These are phyloP conservation scores for Ondatra zibethicus DNA, from an alignment of 2,113 vertebrate species.

Conservation along the genomic window DNA sequence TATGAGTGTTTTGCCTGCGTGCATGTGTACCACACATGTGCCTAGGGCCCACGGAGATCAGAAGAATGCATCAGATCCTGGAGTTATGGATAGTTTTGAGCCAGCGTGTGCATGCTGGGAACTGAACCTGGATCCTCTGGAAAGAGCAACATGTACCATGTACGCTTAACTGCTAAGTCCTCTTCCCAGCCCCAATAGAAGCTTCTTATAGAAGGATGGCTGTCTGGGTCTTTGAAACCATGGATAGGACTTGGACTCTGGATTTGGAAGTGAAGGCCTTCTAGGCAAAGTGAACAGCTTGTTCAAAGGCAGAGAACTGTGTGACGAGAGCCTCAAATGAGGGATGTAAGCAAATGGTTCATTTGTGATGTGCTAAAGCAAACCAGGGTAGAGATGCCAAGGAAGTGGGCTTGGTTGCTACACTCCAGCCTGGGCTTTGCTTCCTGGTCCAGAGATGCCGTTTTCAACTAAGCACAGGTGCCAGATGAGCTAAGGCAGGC, in stretches of 20 bases:
- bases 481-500: fast-evolving
- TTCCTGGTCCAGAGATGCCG: background rate
- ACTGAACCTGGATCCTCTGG: background rate
- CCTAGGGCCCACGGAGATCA: background rate
- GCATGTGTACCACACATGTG: background rate
- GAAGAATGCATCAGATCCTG: background rate
- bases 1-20: background rate
- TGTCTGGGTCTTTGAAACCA: background rate
- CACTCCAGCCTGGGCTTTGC: background rate
- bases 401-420: background rate
- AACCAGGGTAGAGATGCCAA: background rate
- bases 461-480: background rate
- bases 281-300: background rate
- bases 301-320: background rate
- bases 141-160: background rate
- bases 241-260: background rate
- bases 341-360: no score
- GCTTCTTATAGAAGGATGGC: background rate
- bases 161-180: background rate
- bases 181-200: background rate
- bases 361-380: background rate
- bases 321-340: background rate
- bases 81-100: background rate
- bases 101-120: background rate
- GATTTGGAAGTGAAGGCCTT: background rate